phyloP scores from a whole-genome alignment of 2,888 invertebrate species.

The Eulithis prunata region DNA sequence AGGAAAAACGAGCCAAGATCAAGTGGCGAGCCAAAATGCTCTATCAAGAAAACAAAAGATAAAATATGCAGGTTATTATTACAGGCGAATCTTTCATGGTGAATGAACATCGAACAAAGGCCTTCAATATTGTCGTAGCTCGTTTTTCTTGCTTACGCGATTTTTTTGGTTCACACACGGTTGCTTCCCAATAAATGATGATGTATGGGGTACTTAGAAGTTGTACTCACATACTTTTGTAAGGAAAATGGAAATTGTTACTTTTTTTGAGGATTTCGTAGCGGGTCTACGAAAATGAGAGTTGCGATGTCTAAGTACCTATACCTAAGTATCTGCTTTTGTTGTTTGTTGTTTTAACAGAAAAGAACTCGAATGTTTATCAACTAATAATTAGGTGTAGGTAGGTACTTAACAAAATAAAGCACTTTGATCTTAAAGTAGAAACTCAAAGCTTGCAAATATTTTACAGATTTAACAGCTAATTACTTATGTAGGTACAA shows the following conservation, averaged over 20 bases:
- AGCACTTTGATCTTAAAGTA: no score
- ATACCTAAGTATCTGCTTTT: not conserved
- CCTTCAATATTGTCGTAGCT: constrained; percentile 48
- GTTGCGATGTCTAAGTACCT: not conserved
- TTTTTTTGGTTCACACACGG: constrained; percentile 48
- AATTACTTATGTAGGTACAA: not conserved
- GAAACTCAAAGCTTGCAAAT: no score
- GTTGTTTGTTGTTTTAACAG: not conserved
- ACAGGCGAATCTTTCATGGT: constrained; percentile 44
- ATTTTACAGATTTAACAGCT: no score
- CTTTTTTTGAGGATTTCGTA: constrained; percentile 14
- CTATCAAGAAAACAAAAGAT: constrained; percentile 30
- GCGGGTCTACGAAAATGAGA: constrained; percentile 4
- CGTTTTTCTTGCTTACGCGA: constrained; percentile 54
- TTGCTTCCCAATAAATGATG: constrained; percentile 43
- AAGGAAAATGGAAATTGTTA: constrained; percentile 22
- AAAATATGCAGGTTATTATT: constrained; percentile 42
- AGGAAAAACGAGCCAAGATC: constrained; percentile 19
- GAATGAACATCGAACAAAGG: constrained; percentile 50
- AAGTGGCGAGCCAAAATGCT: constrained; percentile 22
- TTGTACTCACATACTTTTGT: constrained; percentile 29
- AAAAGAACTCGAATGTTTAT: not conserved
- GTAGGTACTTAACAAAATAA: no score
- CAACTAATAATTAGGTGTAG: no score
- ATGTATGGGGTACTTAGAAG: constrained; percentile 35